Evolutionary conservation across 2,888 invertebrate species (phyloP).

Genomic region (Ennomos erosarius): DNA sequence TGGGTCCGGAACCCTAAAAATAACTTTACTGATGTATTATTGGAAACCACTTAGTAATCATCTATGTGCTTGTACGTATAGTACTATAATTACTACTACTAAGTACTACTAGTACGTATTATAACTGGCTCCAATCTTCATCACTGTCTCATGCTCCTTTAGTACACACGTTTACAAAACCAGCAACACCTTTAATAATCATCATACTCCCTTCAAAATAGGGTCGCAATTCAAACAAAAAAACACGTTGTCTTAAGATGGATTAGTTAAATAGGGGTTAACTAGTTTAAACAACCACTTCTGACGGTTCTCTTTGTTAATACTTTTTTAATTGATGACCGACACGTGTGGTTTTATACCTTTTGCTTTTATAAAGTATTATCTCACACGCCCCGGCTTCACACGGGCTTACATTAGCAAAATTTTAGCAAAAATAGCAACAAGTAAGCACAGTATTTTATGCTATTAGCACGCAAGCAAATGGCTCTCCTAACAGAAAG

Average conservation of each 20-base stretch:
- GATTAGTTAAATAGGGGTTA: slow-evolving; percentile 19
- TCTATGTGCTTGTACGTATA: background rate
- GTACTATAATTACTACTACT: no score
- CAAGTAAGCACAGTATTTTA: no score
- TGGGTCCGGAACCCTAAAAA: no score
- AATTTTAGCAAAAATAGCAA: no score
- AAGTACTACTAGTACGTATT: no score
- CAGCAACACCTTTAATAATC: slow-evolving; percentile 11
- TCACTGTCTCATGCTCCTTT: background rate
- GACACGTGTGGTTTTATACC: slow-evolving; percentile 52
- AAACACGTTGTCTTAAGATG: background rate
- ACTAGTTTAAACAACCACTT: slow-evolving; percentile 54
- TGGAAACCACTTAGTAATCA: no score
- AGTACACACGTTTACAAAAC: slow-evolving; percentile 19
- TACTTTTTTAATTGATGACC: slow-evolving; percentile 71
- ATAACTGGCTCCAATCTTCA: background rate
- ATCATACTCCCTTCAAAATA: background rate
- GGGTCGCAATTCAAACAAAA: slow-evolving; percentile 6
- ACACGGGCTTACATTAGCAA: no score
- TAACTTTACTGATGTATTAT: no score
- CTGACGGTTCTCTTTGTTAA: slow-evolving; percentile 66
- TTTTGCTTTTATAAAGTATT: slow-evolving; percentile 12
- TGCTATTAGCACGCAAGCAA: no score
- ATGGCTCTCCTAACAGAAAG: no score
- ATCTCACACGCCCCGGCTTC: no score